phyloP scores from a whole-genome alignment of 2,113 vertebrate species.

The Psilopogon haemacephalus region DNA sequence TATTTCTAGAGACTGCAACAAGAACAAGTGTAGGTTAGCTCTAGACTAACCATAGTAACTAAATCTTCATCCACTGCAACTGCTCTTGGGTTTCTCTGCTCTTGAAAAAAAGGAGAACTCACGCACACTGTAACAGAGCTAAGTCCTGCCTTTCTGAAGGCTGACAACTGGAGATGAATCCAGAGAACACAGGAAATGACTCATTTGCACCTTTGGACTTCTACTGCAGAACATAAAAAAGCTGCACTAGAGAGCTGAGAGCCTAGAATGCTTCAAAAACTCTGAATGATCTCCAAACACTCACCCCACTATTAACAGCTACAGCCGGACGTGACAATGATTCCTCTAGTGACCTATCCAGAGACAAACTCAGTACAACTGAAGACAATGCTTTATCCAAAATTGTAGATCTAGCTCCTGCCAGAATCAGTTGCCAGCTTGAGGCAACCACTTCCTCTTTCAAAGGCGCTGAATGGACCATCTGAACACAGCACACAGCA shows the following conservation, averaged over 20 bases:
- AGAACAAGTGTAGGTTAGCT: neutral
- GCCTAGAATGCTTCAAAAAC: neutral
- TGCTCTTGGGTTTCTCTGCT: neutral
- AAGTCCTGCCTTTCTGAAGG: neutral
- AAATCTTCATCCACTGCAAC: neutral
- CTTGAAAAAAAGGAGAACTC: neutral
- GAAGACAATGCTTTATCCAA: neutral
- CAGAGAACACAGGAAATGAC: neutral
- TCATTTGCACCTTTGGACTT: neutral
- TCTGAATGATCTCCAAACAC: neutral
- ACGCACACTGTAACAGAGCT: neutral
- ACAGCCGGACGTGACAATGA: neutral
- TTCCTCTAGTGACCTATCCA: neutral
- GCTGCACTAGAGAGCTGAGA: neutral
- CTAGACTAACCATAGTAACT: neutral
- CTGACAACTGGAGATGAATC: neutral
- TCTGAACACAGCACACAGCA: rapidly evolving
- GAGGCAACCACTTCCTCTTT: neutral
- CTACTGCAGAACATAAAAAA: neutral
- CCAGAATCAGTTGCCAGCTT: neutral
- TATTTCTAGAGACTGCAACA: neutral
- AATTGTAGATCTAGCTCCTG: neutral
- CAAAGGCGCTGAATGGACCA: rapidly evolving
- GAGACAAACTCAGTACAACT: neutral
- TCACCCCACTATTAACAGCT: neutral